Evolutionary conservation across 2,888 invertebrate genomes (phyloP).

Genomic region (Elysia crispata): DNA sequence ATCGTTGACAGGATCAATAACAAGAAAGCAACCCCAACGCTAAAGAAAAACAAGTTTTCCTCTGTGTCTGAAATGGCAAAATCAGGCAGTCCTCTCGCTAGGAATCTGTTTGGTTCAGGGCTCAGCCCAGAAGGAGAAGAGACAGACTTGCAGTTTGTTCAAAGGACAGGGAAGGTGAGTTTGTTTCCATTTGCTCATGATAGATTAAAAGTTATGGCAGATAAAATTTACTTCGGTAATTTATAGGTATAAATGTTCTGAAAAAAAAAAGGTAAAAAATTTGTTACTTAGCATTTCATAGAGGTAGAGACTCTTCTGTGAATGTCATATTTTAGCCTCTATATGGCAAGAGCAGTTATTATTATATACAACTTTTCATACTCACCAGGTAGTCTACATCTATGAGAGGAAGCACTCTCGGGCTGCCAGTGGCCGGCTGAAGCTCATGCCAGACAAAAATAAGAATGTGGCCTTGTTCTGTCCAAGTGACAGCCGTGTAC

Average conservation of each 20-base stretch:
- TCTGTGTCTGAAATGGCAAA: constrained; percentile 59
- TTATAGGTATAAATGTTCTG: no score
- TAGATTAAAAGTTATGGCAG: no score
- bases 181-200: background rate
- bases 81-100: constrained; percentile 59
- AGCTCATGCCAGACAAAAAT: constrained; percentile 81
- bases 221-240: no score
- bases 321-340: no score
- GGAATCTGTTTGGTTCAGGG: constrained; percentile 53
- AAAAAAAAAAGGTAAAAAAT: no score
- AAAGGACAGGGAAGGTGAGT: constrained; percentile 77
- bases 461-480: constrained; percentile 83
- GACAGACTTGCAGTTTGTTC: constrained; percentile 68
- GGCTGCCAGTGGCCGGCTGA: constrained; percentile 85
- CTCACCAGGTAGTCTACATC: constrained; percentile 84
- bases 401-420: constrained; percentile 86
- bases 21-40: no score
- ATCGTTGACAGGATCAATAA: no score
- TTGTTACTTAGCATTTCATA: no score
- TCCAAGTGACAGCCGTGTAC: constrained; percentile 88
- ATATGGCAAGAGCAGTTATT: no score
- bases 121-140: background rate
- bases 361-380: no score
- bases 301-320: no score
- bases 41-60: constrained; percentile 50